Evolutionary conservation across 1,140 invertebrate genomes (phyloP).

Genomic region (Drosophila kohkoa): DNA sequence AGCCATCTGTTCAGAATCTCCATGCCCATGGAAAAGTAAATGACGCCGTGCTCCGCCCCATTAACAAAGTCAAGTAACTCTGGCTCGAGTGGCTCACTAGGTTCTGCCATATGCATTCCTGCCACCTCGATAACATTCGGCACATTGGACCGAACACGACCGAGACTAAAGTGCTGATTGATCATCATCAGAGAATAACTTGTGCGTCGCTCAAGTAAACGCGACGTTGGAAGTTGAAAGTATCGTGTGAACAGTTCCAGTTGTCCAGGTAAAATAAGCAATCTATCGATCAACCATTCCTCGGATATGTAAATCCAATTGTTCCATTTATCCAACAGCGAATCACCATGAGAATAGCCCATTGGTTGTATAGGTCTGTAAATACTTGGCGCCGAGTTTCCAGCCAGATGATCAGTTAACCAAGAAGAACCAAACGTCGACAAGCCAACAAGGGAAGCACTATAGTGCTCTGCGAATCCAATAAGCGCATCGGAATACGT

Average conservation of each 20-base stretch:
- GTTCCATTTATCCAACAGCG: conserved; percentile 70
- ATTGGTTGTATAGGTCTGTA: conserved; percentile 74
- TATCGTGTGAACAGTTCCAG: conserved; percentile 63
- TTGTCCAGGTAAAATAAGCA: conserved; percentile 61
- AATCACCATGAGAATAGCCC: conserved; percentile 68
- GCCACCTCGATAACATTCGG: conserved; percentile 85
- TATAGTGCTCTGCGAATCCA: conserved; percentile 58
- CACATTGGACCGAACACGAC: conserved; percentile 57
- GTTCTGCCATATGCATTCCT: conserved; percentile 86
- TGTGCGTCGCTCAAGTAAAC: conserved; percentile 25
- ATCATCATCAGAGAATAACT: conserved; percentile 58
- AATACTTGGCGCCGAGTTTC: conserved; percentile 58
- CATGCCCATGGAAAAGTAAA: conserved; percentile 88
- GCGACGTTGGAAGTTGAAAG: conserved; percentile 39
- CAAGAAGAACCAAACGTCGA: conserved; percentile 43
- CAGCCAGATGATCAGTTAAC: conserved; percentile 43
- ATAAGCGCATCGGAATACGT: conserved; percentile 50
- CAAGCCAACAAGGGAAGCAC: conserved; percentile 57
- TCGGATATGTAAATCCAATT: conserved; percentile 73
- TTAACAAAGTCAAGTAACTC: conserved; percentile 86
- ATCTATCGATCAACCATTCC: conserved; percentile 42
- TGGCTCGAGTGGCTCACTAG: conserved; percentile 55
- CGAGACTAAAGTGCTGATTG: conserved; percentile 67
- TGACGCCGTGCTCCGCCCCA: conserved; percentile 86
- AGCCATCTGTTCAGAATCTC: conserved; percentile 86